These are phyloP conservation scores for Paracentrotus lividus DNA, from an alignment of 53 echinoderm and acorn worm genomes.

Conservation along the genomic window DNA sequence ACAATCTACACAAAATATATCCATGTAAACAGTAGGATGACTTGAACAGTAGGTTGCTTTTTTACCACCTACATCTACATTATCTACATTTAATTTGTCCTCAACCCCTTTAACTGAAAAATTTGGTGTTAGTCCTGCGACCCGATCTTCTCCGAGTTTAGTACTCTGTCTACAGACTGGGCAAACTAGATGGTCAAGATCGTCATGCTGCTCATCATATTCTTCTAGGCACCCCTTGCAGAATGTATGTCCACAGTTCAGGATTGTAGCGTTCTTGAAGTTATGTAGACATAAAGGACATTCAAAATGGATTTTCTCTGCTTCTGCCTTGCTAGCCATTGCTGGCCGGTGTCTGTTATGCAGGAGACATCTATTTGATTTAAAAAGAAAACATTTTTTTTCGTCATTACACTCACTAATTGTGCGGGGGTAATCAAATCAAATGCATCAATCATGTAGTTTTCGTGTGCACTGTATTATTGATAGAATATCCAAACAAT, in stretches of 20 bases:
- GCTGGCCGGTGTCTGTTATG: too few species aligned
- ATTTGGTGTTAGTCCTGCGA: not conserved
- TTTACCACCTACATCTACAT: not conserved
- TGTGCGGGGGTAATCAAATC: too few species aligned
- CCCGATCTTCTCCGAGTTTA: not conserved
- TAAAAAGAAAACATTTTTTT: too few species aligned
- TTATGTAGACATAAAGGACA: not conserved
- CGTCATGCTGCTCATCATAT: not conserved
- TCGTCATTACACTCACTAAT: too few species aligned
- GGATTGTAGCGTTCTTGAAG: not conserved
- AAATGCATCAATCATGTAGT: too few species aligned
- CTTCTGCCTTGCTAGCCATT: not conserved
- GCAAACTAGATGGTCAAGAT: not conserved
- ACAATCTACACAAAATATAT: not conserved
- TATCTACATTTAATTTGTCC: not conserved
- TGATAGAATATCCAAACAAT: too few species aligned
- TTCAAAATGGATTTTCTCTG: not conserved
- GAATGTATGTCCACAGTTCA: slow-evolving; percentile 7
- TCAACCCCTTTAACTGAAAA: not conserved
- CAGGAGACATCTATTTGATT: too few species aligned
- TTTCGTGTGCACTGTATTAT: too few species aligned
- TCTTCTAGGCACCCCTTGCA: not conserved
- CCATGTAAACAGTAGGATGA: not conserved
- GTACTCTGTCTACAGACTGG: not conserved
- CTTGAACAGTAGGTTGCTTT: not conserved